Evolutionary conservation across 64 coral and sea anemone species (phyloP).

Genomic region (Montipora sp.): DNA sequence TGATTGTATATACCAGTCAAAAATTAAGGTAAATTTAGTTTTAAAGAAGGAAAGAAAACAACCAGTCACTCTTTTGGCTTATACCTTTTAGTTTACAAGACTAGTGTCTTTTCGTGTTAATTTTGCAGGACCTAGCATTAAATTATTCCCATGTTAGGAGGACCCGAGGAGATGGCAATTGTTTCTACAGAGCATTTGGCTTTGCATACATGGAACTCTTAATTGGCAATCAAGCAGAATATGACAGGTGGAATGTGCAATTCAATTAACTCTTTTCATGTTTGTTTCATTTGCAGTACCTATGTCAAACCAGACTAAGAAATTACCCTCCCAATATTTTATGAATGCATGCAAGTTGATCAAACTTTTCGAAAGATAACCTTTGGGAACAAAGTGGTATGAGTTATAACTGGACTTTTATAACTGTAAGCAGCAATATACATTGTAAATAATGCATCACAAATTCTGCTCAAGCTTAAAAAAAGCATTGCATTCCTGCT

Average conservation of each 20-base stretch:
- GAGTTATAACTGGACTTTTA: no score
- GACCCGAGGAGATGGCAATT: constrained; percentile 98
- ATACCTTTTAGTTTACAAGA: neutral
- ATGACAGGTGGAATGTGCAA: constrained; percentile 76
- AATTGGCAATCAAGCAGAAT: constrained; percentile 80
- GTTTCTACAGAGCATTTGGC: constrained; percentile 98
- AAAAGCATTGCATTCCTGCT: no score
- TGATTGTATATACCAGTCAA: constrained; percentile 89
- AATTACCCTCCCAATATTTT: no score
- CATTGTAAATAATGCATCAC: no score
- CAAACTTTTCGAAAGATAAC: no score
- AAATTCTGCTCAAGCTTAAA: no score
- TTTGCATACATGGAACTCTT: constrained; percentile 88
- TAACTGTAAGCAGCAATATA: no score
- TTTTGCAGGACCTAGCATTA: constrained; percentile 74
- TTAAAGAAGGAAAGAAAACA: neutral
- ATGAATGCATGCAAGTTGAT: no score
- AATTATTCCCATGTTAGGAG: constrained; percentile 93
- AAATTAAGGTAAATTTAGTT: constrained; percentile 81
- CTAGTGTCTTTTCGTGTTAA: neutral
- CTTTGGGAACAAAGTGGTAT: no score
- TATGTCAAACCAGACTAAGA: no score
- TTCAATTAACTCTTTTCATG: neutral
- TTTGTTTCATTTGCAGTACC: neutral
- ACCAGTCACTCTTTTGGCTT: neutral